Conservation (phyloP, 2,797 vertebrate genomes). For the Arvicola amphibius region DNA sequence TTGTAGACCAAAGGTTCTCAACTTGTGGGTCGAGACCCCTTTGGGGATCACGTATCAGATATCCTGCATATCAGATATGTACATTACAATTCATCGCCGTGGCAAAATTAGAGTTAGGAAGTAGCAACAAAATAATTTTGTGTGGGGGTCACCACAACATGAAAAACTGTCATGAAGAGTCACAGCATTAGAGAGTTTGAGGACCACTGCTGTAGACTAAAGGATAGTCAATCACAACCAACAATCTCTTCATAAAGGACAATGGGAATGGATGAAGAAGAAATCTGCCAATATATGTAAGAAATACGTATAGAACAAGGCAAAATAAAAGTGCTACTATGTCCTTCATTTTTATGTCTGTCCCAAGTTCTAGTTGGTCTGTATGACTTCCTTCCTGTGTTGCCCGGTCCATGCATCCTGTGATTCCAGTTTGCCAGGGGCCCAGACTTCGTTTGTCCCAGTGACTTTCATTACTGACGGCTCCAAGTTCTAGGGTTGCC, state of each 20-base stretch:
- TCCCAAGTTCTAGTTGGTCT: neutral
- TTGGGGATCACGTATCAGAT: neutral
- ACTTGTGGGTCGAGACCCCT: neutral
- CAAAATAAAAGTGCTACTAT: rapidly evolving
- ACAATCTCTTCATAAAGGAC: neutral
- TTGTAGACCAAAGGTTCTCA: neutral
- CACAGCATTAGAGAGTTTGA: neutral
- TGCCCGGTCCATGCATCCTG: rapidly evolving
- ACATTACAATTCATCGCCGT: neutral
- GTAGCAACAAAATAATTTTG: too few relatives aligned
- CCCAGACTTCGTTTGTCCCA: neutral
- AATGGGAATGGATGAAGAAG: neutral
- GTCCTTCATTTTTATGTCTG: neutral
- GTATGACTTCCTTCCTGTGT: neutral
- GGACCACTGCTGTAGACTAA: neutral
- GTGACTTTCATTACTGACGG: neutral
- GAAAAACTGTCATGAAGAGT: neutral
- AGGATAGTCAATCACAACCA: neutral
- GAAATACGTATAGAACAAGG: neutral
- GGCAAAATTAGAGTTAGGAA: neutral
- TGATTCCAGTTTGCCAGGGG: neutral
- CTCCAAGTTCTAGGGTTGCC: neutral
- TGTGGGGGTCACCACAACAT: neutral
- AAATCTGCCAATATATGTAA: neutral
- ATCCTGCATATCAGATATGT: neutral